Conservation (phyloP, 2,888 invertebrate species). For the Plagodis pulveraria region DNA sequence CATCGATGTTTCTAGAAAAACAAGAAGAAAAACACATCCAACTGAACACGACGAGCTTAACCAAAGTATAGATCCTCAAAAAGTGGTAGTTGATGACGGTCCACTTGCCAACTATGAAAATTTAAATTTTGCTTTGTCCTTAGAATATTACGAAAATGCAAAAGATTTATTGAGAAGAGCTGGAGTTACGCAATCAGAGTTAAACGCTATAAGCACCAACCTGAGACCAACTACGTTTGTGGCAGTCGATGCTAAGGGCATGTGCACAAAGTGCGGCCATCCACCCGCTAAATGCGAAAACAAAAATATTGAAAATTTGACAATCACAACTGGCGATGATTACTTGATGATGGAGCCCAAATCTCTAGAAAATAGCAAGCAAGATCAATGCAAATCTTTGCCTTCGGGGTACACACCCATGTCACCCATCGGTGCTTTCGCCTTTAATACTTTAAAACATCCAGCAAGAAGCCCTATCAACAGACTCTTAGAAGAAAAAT, state of each 20-base stretch:
- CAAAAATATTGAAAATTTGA: slow-evolving; percentile 26
- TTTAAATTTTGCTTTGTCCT: slow-evolving; percentile 90
- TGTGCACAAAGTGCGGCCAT: slow-evolving; percentile 88
- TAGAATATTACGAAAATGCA: slow-evolving; percentile 92
- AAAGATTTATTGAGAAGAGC: slow-evolving; percentile 86
- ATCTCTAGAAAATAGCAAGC: slow-evolving; percentile 50
- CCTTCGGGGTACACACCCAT: slow-evolving; percentile 89
- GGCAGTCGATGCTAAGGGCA: slow-evolving; percentile 45
- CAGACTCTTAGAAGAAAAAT: slow-evolving; percentile 81
- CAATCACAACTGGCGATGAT: slow-evolving; percentile 71
- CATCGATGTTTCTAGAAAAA: slow-evolving; percentile 87
- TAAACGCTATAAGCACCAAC: slow-evolving; percentile 71
- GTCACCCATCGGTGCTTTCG: slow-evolving; percentile 86
- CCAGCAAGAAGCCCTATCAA: slow-evolving; percentile 58
- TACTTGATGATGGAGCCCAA: slow-evolving; percentile 89
- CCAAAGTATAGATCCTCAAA: slow-evolving; percentile 39
- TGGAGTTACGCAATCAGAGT: slow-evolving; percentile 82
- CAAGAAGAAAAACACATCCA: slow-evolving; percentile 70
- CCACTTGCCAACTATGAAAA: slow-evolving; percentile 88
- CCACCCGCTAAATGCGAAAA: slow-evolving; percentile 47
- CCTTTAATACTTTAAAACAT: slow-evolving; percentile 69
- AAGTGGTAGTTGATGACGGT: slow-evolving; percentile 68
- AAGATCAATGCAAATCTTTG: slow-evolving; percentile 49
- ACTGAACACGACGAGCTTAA: slow-evolving; percentile 40
- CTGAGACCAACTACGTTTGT: slow-evolving; percentile 55